phyloP scores from a whole-genome alignment of 2,888 invertebrate genomes.

The Catocala sponsa region DNA sequence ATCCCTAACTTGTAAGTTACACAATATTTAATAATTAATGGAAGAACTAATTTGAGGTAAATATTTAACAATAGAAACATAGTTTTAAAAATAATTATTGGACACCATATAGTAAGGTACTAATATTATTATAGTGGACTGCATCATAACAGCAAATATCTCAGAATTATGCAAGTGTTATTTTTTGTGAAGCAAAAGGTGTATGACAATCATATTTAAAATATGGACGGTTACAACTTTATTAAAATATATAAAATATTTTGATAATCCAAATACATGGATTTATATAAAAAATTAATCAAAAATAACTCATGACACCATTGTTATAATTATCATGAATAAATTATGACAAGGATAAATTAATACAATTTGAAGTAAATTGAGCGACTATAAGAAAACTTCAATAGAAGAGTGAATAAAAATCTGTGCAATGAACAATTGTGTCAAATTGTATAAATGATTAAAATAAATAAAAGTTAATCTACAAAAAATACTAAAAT shows the following conservation, averaged over 20 bases:
- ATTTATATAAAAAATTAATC: background rate
- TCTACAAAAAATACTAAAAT: background rate
- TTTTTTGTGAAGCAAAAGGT: too few species aligned
- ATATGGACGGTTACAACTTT: constrained; percentile 18
- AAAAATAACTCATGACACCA: too few species aligned
- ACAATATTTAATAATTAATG: constrained; percentile 12
- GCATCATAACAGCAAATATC: too few species aligned
- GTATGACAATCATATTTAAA: background rate
- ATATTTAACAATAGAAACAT: background rate
- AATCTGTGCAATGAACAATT: constrained; percentile 13
- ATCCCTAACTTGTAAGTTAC: constrained; percentile 8
- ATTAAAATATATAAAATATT: too few species aligned
- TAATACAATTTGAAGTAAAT: constrained; percentile 19
- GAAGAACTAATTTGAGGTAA: constrained; percentile 34
- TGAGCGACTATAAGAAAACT: constrained; percentile 24
- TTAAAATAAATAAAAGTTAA: background rate
- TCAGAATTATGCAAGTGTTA: too few species aligned
- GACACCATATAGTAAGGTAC: too few species aligned
- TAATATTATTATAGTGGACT: too few species aligned
- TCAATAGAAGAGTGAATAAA: constrained; percentile 15
- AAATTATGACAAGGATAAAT: background rate
- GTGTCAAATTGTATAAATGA: constrained; percentile 5
- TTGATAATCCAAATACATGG: background rate
- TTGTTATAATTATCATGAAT: background rate
- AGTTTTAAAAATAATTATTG: constrained; percentile 1